Evolutionary conservation across 2,888 invertebrate genomes (phyloP), one percentile per base, ranked within the genome.

Genomic region (Caenorhabditis drosophilae): DNA sequence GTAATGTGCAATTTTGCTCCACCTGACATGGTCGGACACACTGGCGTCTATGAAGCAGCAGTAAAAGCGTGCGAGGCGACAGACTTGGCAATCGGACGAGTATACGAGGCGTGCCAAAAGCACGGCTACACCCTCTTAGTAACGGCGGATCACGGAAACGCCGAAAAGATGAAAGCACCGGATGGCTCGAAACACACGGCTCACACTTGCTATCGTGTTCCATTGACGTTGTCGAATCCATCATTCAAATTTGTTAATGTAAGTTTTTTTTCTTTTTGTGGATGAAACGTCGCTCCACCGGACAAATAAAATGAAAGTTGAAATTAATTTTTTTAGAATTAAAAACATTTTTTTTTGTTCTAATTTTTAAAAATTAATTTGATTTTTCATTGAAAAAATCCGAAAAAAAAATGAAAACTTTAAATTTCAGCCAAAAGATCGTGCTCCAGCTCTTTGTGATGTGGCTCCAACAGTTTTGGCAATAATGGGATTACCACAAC

Each of bases 21-120:
- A n/a, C 86, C 86, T 11, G 85, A 85, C 69, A 85, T 85, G 85
- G 85, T 85, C 38, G 85, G 85, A 6, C 85, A 85, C 67, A 86
- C 86, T 4, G 85, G 85, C 20, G 79, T 73, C 23, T 73, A 73
- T 40, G 69, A 73, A 26, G 73, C 69, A 15, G 70, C 63, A 18
- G 61, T 73, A 26, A 68, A 59, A 44, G 76, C 76, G 2, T 76
- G 76, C 47, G 76, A 76, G 49, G 76, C 76, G 2, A 76, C 76
- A 16, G 84, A 85, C 66, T 47, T 67, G 15, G 85, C 84, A 0
- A 86, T 85, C 56, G 85, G 85, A 18, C 69, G 79, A 23, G 78
- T 85, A 26, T 76, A 69, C 51, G 82, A 84, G 57, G 84, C 85
- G 9, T 84, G 85, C 60, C 73, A 83, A 47, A 51, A 54, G 41